phyloP scores from a whole-genome alignment of 2,113 vertebrate species.

The Crypturellus undulatus region DNA sequence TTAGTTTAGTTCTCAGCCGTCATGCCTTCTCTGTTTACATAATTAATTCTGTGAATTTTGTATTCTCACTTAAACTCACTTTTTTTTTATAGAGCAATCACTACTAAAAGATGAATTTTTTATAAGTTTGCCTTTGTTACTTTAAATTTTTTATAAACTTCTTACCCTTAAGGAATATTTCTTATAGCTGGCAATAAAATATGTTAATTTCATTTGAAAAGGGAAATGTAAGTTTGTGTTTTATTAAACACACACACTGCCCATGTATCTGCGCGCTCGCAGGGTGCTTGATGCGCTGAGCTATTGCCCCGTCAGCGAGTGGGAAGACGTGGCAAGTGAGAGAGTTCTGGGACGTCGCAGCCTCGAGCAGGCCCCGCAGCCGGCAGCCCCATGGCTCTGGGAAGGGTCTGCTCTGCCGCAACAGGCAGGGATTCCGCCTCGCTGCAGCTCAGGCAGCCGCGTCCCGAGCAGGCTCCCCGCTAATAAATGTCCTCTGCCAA shows the following conservation, averaged over 20 bases:
- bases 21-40: conserved; percentile 56
- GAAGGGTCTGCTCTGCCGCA: no score
- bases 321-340: no score
- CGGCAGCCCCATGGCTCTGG: no score
- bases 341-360: no score
- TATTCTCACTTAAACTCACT: conserved; percentile 64
- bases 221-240: conserved; percentile 59
- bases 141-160: conserved; percentile 78
- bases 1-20: conserved; percentile 42
- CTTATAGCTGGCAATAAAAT: conserved; percentile 66
- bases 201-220: conserved; percentile 70
- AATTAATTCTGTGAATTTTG: conserved; percentile 70
- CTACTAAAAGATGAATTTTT: conserved; percentile 80
- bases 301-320: neutral
- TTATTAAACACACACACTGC: conserved; percentile 41
- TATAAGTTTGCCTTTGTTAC: conserved; percentile 81
- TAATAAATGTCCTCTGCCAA: no score
- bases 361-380: no score
- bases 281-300: rapidly evolving
- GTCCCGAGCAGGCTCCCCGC: neutral
- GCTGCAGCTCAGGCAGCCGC: neutral
- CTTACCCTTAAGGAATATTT: conserved; percentile 76
- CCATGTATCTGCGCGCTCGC: rapidly evolving
- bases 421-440: no score
- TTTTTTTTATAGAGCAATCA: conserved; percentile 78